These are phyloP conservation scores for Sebastes goodei DNA, from an alignment of 2,797 vertebrate genomes.

Conservation along the genomic window DNA sequence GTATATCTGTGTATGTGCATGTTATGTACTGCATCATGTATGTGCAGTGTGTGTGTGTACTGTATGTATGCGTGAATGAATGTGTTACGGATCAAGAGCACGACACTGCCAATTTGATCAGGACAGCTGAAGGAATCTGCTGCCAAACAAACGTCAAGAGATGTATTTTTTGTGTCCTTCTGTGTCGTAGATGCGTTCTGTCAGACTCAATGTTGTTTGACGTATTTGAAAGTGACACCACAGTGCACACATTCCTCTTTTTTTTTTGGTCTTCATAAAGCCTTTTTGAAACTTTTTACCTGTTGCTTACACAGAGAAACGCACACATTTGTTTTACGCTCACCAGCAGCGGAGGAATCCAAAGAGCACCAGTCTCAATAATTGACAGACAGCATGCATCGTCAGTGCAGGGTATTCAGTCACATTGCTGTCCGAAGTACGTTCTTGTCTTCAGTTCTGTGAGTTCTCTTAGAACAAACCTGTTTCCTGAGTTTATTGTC, in stretches of 20 bases:
- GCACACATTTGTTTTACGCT: constrained; percentile 39
- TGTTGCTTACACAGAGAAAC: constrained; percentile 32
- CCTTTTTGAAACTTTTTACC: constrained; percentile 33
- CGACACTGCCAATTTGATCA: constrained; percentile 74
- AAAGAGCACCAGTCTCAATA: constrained; percentile 61
- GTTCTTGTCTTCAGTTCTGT: neutral
- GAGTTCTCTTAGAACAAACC: constrained; percentile 18
- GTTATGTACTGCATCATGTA: constrained; percentile 70
- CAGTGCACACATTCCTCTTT: constrained; percentile 8
- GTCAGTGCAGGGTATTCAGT: constrained; percentile 30
- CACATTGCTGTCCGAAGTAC: constrained; percentile 5
- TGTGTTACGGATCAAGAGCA: constrained; percentile 49
- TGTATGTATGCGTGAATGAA: constrained; percentile 17
- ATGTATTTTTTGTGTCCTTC: constrained; percentile 49
- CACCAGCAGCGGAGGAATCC: constrained; percentile 68
- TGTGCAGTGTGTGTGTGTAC: constrained; percentile 26
- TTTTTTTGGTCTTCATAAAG: constrained; percentile 2
- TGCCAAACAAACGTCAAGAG: constrained; percentile 58
- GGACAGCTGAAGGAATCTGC: constrained; percentile 68
- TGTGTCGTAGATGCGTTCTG: constrained; percentile 50
- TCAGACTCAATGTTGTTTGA: constrained; percentile 56
- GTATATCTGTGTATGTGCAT: constrained; percentile 79
- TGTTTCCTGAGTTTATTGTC: constrained; percentile 28
- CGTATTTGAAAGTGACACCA: constrained; percentile 41
- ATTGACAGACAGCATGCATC: constrained; percentile 12